phyloP scores from a whole-genome alignment of 2,797 vertebrate genomes.

The Lepilemur ruficaudatus region DNA sequence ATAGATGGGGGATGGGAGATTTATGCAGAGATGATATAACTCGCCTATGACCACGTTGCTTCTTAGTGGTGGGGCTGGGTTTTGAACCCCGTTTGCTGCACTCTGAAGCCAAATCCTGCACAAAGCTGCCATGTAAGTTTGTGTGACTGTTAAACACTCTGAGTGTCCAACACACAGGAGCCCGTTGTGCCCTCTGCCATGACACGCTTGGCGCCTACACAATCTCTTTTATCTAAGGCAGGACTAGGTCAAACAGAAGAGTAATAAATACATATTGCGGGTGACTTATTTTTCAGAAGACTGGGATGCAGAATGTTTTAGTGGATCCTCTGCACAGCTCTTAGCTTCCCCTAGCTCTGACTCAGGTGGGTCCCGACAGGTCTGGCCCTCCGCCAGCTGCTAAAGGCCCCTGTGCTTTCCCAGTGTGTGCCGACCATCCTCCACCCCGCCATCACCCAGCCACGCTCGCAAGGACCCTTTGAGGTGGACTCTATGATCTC shows the following conservation, averaged over 20 bases:
- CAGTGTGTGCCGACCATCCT: fast-evolving
- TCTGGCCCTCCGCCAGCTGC: neutral
- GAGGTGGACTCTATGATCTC: neutral
- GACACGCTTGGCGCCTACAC: neutral
- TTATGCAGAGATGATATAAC: neutral
- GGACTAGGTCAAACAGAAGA: neutral
- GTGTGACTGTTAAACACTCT: neutral
- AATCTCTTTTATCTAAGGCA: neutral
- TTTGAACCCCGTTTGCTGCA: neutral
- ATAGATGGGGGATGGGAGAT: neutral
- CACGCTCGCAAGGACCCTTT: neutral
- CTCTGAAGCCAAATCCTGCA: neutral
- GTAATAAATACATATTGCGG: neutral
- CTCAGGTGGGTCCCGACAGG: neutral
- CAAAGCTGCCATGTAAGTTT: neutral
- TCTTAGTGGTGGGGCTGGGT: neutral
- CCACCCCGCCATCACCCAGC: neutral
- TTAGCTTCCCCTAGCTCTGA: neutral
- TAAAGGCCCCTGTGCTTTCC: neutral
- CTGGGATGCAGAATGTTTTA: neutral
- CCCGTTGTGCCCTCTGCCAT: fast-evolving
- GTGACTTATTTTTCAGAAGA: neutral
- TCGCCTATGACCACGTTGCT: neutral
- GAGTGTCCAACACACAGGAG: neutral
- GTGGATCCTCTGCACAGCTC: neutral